Conservation (phyloP, 2,797 vertebrate species). For the Huso huso region DNA sequence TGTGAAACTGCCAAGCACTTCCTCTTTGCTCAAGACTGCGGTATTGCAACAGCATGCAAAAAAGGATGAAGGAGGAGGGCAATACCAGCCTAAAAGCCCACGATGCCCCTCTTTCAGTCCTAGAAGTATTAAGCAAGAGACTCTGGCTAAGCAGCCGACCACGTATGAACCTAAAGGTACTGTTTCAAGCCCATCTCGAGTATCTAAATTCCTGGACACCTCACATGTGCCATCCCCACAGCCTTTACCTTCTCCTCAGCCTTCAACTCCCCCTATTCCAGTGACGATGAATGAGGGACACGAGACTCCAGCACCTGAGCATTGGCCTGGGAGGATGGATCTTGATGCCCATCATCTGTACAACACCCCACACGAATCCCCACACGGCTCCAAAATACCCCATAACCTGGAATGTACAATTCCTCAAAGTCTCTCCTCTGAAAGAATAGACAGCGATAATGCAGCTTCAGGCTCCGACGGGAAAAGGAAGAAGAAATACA, state of each 20-base stretch:
- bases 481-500: constrained; percentile 76
- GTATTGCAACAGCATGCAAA: constrained; percentile 70
- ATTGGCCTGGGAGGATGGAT: constrained; percentile 61
- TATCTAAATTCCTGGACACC: constrained; percentile 46
- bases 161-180: constrained; percentile 67
- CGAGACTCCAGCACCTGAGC: constrained; percentile 46
- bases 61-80: constrained; percentile 52
- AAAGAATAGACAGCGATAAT: constrained; percentile 56
- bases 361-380: constrained; percentile 43
- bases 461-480: constrained; percentile 58
- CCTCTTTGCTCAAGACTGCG: constrained; percentile 66
- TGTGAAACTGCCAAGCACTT: constrained; percentile 63
- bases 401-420: constrained; percentile 26
- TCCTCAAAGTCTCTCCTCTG: constrained; percentile 44
- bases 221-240: constrained; percentile 56
- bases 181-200: constrained; percentile 66
- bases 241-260: constrained; percentile 49
- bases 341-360: constrained; percentile 57
- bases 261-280: constrained; percentile 62
- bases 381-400: constrained; percentile 40
- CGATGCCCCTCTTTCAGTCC: constrained; percentile 63
- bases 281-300: constrained; percentile 58
- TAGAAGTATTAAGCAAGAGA: constrained; percentile 58
- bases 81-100: constrained; percentile 59
- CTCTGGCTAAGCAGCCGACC: constrained; percentile 54